A percentile compares a stretch with the other conserved stretches of the same genome.
Conservation (phyloP, 2,888 invertebrate species). For the Ecliptopera silaceata region DNA sequence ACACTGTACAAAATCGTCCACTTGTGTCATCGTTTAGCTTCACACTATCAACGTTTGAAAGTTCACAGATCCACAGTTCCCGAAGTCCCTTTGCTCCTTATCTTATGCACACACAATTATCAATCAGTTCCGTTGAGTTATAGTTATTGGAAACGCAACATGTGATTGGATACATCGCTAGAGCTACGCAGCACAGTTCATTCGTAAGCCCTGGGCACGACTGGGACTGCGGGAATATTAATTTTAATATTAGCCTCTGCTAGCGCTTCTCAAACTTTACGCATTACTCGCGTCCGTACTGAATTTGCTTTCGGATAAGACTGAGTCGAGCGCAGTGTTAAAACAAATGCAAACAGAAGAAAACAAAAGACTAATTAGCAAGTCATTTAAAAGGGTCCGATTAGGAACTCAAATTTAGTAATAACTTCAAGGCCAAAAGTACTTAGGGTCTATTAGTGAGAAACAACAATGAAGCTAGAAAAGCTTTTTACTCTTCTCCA, state of each 20-base stretch:
- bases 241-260: slow-evolving; percentile 79
- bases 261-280: slow-evolving; percentile 65
- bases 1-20: slow-evolving; percentile 40
- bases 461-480: neutral
- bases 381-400: slow-evolving; percentile 44
- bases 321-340: slow-evolving; percentile 31
- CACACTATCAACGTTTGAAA: slow-evolving; percentile 47
- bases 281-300: slow-evolving; percentile 31
- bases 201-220: slow-evolving; percentile 69
- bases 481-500: neutral
- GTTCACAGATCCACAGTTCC: slow-evolving; percentile 47
- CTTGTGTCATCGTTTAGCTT: slow-evolving; percentile 43
- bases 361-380: slow-evolving; percentile 52
- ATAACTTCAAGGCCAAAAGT: slow-evolving; percentile 48
- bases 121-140: slow-evolving; percentile 59
- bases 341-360: slow-evolving; percentile 42
- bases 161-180: slow-evolving; percentile 67
- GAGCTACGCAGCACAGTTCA: slow-evolving; percentile 58
- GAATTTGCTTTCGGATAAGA: slow-evolving; percentile 20
- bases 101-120: slow-evolving; percentile 75
- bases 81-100: slow-evolving; percentile 48
- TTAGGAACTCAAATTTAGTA: slow-evolving; percentile 51
- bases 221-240: slow-evolving; percentile 77
- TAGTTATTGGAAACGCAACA: slow-evolving; percentile 58
- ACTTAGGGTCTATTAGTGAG: slow-evolving; percentile 36